phyloP scores from a whole-genome alignment of 1,140 invertebrate genomes.

The Octopus sinensis region DNA sequence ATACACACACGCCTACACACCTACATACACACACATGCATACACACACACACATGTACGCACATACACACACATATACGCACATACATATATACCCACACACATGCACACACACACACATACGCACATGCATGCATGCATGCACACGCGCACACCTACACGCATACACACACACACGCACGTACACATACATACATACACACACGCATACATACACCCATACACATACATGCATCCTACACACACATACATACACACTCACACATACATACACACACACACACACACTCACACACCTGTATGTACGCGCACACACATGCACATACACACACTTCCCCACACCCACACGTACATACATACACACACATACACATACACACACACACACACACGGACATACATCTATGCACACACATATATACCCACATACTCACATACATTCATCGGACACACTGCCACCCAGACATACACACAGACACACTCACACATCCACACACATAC shows the following conservation, averaged over 20 bases:
- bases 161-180: slow-evolving; percentile 7
- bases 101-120: slow-evolving; percentile 17
- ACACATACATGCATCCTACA: slow-evolving; percentile 9
- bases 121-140: slow-evolving; percentile 6
- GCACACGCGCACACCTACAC: slow-evolving; percentile 8
- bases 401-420: too few species aligned
- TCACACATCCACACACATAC: too few species aligned
- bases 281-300: neutral
- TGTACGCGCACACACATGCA: neutral
- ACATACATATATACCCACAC: slow-evolving; percentile 16
- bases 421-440: too few species aligned
- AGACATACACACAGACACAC: too few species aligned
- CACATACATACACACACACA: slow-evolving; percentile 16
- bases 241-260: too few species aligned
- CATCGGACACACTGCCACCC: too few species aligned
- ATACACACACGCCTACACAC: neutral
- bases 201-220: slow-evolving; percentile 10
- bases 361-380: too few species aligned
- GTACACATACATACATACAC: slow-evolving; percentile 13
- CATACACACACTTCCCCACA: too few species aligned
- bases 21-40: slow-evolving; percentile 12
- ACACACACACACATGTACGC: slow-evolving; percentile 15
- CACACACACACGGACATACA: too few species aligned
- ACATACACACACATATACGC: slow-evolving; percentile 14
- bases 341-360: too few species aligned